A percentile compares a stretch with the other conserved stretches of the same genome.
Conservation (phyloP, 2,113 vertebrate genomes). For the Elephantulus edwardii region DNA sequence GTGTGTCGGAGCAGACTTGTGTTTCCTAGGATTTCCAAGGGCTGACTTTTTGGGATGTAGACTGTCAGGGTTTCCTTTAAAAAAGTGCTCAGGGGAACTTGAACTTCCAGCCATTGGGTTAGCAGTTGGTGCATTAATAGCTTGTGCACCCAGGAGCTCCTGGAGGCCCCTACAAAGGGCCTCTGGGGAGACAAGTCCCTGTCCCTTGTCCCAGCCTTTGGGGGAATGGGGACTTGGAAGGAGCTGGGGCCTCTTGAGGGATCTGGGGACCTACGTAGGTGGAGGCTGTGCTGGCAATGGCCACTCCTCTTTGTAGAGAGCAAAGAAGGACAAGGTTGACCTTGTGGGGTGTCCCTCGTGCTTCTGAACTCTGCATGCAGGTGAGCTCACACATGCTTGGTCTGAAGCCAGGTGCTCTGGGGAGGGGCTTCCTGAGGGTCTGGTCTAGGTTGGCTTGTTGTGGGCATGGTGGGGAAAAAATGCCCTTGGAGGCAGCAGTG, state of each 20-base stretch:
- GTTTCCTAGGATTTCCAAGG: neutral
- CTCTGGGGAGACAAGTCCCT: neutral
- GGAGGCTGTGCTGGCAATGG: neutral
- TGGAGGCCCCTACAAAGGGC: neutral
- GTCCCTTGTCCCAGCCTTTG: neutral
- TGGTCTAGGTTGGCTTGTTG: neutral
- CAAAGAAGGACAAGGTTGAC: neutral
- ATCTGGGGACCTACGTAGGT: neutral
- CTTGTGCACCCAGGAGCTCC: too few species aligned
- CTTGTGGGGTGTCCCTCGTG: too few species aligned
- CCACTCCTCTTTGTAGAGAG: neutral
- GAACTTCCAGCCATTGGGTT: neutral
- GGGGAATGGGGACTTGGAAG: neutral
- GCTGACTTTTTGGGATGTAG: neutral
- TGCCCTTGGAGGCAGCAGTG: neutral
- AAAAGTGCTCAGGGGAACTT: neutral
- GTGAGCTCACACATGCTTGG: neutral
- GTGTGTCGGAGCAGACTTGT: neutral
- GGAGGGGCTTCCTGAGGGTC: neutral
- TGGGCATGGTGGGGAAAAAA: neutral
- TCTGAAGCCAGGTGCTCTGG: accelerated
- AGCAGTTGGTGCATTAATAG: neutral
- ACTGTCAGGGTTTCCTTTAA: neutral
- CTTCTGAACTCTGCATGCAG: neutral
- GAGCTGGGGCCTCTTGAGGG: neutral